These are phyloP conservation scores for Lucilia cuprina DNA, from an alignment of 1,140 invertebrate species.

Conservation along the genomic window DNA sequence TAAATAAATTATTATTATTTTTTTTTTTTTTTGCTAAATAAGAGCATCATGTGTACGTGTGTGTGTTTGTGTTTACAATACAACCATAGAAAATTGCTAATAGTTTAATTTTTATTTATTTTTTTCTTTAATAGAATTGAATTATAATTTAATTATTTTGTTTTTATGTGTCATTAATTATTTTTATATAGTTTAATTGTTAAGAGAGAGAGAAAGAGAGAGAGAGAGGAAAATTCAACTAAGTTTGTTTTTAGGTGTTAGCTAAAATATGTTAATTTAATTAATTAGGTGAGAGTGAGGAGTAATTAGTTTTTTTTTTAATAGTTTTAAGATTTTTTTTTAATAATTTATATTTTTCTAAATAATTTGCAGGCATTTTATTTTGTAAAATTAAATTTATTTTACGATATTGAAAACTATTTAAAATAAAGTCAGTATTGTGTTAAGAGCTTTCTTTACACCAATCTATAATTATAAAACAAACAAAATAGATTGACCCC, in stretches of 20 bases:
- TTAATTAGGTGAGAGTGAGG: neutral
- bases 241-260: neutral
- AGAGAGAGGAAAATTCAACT: conserved; percentile 2
- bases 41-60: conserved; percentile 37
- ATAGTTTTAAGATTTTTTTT: neutral
- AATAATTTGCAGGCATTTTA: too few species aligned
- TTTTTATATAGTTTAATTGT: neutral
- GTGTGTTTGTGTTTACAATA: conserved; percentile 43
- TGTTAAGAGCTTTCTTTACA: neutral
- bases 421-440: neutral
- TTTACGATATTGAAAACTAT: neutral
- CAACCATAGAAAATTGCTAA: conserved; percentile 61
- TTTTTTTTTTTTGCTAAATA: conserved; percentile 36
- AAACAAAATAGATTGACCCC: too few species aligned
- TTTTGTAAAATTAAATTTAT: too few species aligned
- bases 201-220: neutral
- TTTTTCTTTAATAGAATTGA: neutral
- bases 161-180: neutral
- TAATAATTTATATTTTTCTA: neutral
- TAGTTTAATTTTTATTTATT: conserved; percentile 44
- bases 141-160: neutral
- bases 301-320: neutral
- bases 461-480: too few species aligned
- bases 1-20: conserved; percentile 31
- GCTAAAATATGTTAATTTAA: neutral